Evolutionary conservation across 2,888 invertebrate species (phyloP).

Genomic region (Crepidodera aurea): DNA sequence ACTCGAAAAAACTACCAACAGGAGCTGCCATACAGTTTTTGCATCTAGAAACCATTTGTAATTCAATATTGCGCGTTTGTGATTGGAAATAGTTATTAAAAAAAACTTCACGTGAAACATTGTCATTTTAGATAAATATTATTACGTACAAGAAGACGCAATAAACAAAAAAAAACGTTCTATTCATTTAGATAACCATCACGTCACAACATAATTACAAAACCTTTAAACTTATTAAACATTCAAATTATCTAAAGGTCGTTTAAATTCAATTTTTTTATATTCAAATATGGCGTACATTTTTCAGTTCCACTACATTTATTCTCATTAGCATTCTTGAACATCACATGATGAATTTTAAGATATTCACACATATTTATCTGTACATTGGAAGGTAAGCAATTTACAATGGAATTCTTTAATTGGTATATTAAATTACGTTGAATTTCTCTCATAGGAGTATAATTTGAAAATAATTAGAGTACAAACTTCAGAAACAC

Average conservation of each 20-base stretch:
- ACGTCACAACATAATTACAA: no score
- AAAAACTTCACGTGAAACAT: no score
- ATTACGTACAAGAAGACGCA: no score
- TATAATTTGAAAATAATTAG: conserved; percentile 30
- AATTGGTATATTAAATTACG: conserved; percentile 30
- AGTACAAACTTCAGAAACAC: conserved; percentile 26
- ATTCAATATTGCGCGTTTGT: no score
- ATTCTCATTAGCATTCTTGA: conserved; percentile 22
- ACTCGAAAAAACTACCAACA: no score
- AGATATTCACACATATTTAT: conserved; percentile 21
- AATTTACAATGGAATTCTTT: conserved; percentile 29
- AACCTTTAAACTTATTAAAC: no score
- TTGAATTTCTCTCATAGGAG: conserved; percentile 25
- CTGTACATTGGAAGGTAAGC: conserved; percentile 16
- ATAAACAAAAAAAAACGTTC: no score
- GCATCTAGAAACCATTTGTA: no score
- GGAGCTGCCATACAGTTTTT: no score
- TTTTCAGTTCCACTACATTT: conserved; percentile 13
- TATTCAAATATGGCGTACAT: background rate
- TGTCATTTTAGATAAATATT: no score
- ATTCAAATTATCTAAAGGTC: background rate
- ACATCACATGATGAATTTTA: conserved; percentile 28
- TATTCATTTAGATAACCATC: no score
- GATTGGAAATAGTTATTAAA: no score
- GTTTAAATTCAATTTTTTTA: background rate